Evolutionary conservation across 2,888 invertebrate genomes (phyloP).

Genomic region (Clanis bilineata): DNA sequence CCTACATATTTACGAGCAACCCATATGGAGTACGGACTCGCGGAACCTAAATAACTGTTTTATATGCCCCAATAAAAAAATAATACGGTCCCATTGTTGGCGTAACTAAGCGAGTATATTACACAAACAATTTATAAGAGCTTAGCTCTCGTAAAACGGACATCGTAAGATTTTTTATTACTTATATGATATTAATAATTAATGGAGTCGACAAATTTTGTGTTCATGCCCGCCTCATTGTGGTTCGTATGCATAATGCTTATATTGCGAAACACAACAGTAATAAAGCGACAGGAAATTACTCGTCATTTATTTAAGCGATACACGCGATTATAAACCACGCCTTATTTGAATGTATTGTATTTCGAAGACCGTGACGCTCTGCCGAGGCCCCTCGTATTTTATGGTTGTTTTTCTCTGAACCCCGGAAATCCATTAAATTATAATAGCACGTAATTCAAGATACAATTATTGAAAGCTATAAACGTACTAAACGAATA

Average conservation of each 20-base stretch:
- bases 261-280: background rate
- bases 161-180: background rate
- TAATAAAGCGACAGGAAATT: background rate
- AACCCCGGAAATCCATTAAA: background rate
- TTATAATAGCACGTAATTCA: too few species aligned
- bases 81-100: slow-evolving; percentile 1
- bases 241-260: background rate
- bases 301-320: background rate
- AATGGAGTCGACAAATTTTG: background rate
- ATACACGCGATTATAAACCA: background rate
- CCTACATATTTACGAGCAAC: background rate
- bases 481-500: too few species aligned
- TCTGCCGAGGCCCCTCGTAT: background rate
- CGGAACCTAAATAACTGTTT: slow-evolving; percentile 7
- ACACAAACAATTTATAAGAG: slow-evolving; percentile 8
- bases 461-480: too few species aligned
- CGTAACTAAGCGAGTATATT: background rate
- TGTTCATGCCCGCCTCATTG: background rate
- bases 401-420: background rate
- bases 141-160: slow-evolving; percentile 1
- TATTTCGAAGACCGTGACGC: background rate
- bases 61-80: slow-evolving; percentile 6
- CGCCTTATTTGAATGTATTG: background rate
- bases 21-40: background rate
- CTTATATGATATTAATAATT: slow-evolving; percentile 8